These are phyloP conservation scores for Phataginus tetradactyla DNA, from an alignment of 2,797 vertebrate genomes.

Conservation along the genomic window DNA sequence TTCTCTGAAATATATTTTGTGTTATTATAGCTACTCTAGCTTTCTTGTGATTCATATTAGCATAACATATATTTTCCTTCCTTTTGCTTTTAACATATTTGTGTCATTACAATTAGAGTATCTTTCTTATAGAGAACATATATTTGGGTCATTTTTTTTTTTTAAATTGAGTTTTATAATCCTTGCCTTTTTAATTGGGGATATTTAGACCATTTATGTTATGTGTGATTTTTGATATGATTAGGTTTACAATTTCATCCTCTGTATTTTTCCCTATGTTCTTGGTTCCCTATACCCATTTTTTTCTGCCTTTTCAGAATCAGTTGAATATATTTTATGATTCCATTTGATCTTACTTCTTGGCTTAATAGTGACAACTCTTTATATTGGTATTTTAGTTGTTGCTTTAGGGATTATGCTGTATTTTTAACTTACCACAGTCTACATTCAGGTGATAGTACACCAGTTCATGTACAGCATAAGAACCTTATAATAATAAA, in stretches of 20 bases:
- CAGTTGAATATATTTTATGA: neutral
- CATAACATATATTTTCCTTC: neutral
- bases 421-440: neutral
- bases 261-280: neutral
- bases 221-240: neutral
- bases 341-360: neutral
- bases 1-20: neutral
- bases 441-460: neutral
- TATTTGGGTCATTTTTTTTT: neutral
- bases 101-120: neutral
- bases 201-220: neutral
- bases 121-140: neutral
- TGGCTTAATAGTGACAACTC: neutral
- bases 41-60: neutral
- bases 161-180: neutral
- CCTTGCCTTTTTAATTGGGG: neutral
- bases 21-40: neutral
- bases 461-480: neutral
- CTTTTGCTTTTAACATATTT: conserved; percentile 16
- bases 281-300: neutral
- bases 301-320: neutral
- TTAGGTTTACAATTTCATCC: neutral
- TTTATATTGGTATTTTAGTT: neutral
- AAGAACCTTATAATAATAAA: neutral
- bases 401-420: neutral